A percentile compares a stretch with the other conserved stretches of the same genome.
phyloP scores from a whole-genome alignment of 2,113 vertebrate genomes.

The Bos javanicus region DNA sequence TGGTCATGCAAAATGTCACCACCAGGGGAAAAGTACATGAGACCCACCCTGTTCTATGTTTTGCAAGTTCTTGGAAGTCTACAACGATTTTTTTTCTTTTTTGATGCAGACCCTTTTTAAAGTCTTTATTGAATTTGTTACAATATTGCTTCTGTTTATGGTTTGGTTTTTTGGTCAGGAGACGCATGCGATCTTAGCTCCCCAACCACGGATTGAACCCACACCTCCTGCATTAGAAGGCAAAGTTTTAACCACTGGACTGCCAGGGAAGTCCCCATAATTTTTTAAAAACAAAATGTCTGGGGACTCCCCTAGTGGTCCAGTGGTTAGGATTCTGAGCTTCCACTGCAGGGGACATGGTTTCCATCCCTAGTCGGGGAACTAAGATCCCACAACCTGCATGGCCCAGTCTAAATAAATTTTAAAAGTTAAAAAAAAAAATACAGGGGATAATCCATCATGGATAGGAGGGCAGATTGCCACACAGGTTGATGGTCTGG shows the following conservation, averaged over 20 bases:
- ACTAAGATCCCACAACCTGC: not conserved
- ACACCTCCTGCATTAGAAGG: not conserved
- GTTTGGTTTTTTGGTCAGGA: not conserved
- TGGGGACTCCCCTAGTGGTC: not conserved
- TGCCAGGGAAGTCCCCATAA: not conserved
- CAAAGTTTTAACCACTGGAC: not conserved
- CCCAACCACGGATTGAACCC: not conserved
- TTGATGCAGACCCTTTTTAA: not conserved
- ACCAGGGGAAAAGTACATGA: not conserved
- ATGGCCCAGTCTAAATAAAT: not conserved
- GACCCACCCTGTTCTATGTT: not conserved
- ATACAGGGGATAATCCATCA: not conserved
- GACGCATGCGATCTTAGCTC: not conserved
- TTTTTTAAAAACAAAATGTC: not conserved
- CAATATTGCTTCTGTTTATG: not conserved
- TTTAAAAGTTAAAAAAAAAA: not conserved
- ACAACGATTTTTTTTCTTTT: not conserved
- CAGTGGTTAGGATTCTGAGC: not conserved
- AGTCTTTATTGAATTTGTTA: not conserved
- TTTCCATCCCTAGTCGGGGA: not conserved
- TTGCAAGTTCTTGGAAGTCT: not conserved
- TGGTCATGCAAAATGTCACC: not conserved
- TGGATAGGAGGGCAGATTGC: fast-evolving
- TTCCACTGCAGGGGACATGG: not conserved
- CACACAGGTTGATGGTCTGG: not conserved